Evolutionary conservation across 2,113 vertebrate species (phyloP), one percentile per base, ranked within the genome.

Genomic region (Genyomyrus donnyi): DNA sequence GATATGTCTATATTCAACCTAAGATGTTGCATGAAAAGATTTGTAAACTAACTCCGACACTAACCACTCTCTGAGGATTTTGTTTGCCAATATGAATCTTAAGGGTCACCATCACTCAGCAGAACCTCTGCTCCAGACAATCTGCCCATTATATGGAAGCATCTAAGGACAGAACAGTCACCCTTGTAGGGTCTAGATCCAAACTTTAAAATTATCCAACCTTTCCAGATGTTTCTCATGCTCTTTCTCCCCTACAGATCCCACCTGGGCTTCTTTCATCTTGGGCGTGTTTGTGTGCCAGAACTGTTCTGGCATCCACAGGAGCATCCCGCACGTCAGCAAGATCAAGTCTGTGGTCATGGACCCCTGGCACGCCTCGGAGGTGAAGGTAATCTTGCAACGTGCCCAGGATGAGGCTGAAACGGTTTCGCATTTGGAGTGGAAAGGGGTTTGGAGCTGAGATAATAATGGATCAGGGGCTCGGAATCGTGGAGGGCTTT

Each of bases 261-360:
- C 97, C 0, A 97, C 99, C 93, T 99, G 98, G 98, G 98, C 98
- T 0, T 99, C 98, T 2, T 94, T 98, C 92, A 98, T 96, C 88
- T 91, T 99, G 2, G 98, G 98, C 6, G 97, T 99, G 91, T 98
- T 99, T 92, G 95, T 99, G 92, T 99, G 98, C 93, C 94, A 98
- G 94, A 97, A 95, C 84, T 99, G 98, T 92, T 99, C 98, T 0
- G 97, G 97, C 56, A 97, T 98, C 91, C 98, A 99, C 92, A 96
- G 97, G 52, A 97, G 93, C 91, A 97, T 98, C 56, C 97, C 97
- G 3, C 97, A 98, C 89, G 96, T 98, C 96, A 98, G 97, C 96
- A 96, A 96, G 91, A 97, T 99, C 91, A 99, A 99, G 93, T 98
- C 98, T 0, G 94, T 98, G 52, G 96, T 96, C 52, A 92, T 97